Conservation (phyloP, 2,888 invertebrate genomes). For the Patella depressa region DNA sequence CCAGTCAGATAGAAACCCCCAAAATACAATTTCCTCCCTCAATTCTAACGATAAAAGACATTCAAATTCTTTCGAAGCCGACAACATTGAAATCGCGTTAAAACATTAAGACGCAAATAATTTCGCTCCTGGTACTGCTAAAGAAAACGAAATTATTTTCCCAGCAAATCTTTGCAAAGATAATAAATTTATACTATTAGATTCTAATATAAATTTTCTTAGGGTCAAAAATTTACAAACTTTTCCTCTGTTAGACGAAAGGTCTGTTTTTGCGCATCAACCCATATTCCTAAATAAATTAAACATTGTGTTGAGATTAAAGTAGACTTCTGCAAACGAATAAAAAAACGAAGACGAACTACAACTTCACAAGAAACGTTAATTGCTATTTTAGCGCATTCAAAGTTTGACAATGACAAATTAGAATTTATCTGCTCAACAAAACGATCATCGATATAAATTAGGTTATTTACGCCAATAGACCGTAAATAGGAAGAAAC, state of each 20-base stretch:
- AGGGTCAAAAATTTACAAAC: too few relatives aligned
- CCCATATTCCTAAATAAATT: too few relatives aligned
- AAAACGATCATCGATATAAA: background rate
- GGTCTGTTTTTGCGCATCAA: too few relatives aligned
- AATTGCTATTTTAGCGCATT: too few relatives aligned
- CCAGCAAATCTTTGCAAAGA: background rate
- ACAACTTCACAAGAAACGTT: too few relatives aligned
- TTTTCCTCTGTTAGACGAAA: too few relatives aligned
- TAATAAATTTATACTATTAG: background rate
- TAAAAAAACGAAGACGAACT: too few relatives aligned
- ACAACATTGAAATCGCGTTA: background rate
- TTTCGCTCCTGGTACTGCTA: background rate
- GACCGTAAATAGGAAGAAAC: background rate
- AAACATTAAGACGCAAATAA: background rate
- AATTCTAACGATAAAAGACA: too few relatives aligned
- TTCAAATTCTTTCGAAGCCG: too few relatives aligned
- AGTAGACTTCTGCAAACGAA: too few relatives aligned
- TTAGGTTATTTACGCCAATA: background rate
- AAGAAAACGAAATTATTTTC: background rate
- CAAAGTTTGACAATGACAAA: too few relatives aligned
- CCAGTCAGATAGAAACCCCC: background rate
- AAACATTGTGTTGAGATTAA: too few relatives aligned
- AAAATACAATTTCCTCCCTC: background rate
- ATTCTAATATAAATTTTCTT: background rate
- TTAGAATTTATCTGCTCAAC: background rate